Evolutionary conservation across 2,797 vertebrate genomes (phyloP).

Genomic region (Urocyon cinereoargenteus): DNA sequence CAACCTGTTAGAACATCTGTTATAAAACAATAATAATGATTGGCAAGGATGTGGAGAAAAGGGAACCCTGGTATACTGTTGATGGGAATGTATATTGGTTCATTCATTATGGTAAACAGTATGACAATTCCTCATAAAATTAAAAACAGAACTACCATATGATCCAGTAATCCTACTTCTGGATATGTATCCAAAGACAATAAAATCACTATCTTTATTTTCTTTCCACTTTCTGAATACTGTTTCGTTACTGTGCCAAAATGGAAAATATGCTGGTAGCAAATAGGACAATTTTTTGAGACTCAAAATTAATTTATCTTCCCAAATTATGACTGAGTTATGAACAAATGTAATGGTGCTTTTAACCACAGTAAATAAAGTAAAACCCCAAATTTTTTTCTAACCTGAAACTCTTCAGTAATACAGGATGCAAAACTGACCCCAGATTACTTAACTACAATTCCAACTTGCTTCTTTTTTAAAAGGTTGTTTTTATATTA

Average conservation of each 20-base stretch:
- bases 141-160: not conserved
- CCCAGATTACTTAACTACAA: not conserved
- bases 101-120: not conserved
- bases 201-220: not conserved
- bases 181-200: not conserved
- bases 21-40: not conserved
- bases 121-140: not conserved
- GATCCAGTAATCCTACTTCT: not conserved
- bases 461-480: not conserved
- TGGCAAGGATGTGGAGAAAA: not conserved
- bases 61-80: not conserved
- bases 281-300: not conserved
- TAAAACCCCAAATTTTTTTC: not conserved
- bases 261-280: not conserved
- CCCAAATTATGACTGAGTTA: not conserved
- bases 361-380: not conserved
- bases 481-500: not conserved
- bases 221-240: not conserved
- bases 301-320: not conserved
- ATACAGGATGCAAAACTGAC: not conserved
- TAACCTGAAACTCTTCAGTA: not conserved
- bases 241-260: not conserved
- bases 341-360: not conserved
- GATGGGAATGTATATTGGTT: not conserved
- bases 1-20: not conserved